Conservation (phyloP, 2,888 invertebrate species). For the Vandiemenella viatica region DNA sequence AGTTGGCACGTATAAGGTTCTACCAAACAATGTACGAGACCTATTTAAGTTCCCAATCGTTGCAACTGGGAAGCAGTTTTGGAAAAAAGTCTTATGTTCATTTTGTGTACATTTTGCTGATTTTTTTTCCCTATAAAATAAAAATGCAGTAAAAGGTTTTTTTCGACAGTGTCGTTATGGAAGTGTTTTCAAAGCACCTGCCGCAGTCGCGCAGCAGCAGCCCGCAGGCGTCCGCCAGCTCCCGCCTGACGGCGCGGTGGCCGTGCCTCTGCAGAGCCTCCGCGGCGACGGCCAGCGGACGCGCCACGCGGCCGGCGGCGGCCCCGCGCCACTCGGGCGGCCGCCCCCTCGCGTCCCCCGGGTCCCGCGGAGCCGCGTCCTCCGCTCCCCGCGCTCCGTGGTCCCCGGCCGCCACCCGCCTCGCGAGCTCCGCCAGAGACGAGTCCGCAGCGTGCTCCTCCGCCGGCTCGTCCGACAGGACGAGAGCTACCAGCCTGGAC, state of each 20-base stretch:
- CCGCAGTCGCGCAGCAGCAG: no score
- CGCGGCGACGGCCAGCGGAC: not conserved
- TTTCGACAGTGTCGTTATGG: no score
- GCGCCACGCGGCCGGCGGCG: not conserved
- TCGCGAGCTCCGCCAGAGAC: not conserved
- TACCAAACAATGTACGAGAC: no score
- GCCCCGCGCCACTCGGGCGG: not conserved
- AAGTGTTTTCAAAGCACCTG: no score
- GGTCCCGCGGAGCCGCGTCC: no score
- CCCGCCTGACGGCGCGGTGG: not conserved
- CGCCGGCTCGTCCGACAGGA: not conserved
- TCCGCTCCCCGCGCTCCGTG: not conserved
- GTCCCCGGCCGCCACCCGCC: not conserved
- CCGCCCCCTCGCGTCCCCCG: not conserved
- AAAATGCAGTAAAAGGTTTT: no score
- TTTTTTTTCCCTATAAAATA: no score
- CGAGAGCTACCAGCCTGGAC: not conserved
- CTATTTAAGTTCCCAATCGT: no score
- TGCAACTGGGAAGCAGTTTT: no score
- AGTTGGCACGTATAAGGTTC: no score
- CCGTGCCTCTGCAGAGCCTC: not conserved
- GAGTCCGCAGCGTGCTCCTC: not conserved
- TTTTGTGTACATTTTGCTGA: no score
- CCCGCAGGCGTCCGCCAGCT: not conserved
- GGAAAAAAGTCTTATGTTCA: no score